phyloP scores from a whole-genome alignment of 2,113 vertebrate species.

The Percopsis transmontana region DNA sequence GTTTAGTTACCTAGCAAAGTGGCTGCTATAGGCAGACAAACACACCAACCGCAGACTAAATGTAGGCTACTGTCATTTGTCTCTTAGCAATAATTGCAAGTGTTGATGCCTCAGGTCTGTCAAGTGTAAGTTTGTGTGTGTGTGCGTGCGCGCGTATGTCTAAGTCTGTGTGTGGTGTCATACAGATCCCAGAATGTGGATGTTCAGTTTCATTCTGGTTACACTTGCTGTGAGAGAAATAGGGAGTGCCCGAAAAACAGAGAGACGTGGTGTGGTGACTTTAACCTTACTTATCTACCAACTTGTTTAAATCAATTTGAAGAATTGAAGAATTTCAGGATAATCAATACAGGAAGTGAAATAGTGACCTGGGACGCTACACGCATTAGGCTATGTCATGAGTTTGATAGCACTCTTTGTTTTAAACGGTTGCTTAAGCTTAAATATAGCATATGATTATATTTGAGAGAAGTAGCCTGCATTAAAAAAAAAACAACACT shows the following conservation, averaged over 20 bases:
- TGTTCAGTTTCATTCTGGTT: conserved; percentile 41
- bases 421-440: not conserved
- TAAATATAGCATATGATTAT: no score
- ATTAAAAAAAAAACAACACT: no score
- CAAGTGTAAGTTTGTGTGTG: conserved; percentile 1
- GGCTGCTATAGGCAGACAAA: conserved; percentile 17
- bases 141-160: not conserved
- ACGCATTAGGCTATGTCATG: not conserved
- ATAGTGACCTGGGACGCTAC: not conserved
- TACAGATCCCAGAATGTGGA: conserved; percentile 11
- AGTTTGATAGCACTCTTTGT: not conserved
- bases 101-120: conserved; percentile 22
- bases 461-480: no score
- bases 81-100: conserved; percentile 42
- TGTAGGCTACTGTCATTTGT: conserved; percentile 30
- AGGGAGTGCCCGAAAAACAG: no score
- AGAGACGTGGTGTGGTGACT: no score
- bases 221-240: no score
- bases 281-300: no score
- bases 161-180: not conserved
- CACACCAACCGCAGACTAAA: conserved; percentile 25
- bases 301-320: no score
- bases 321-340: no score
- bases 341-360: no score
- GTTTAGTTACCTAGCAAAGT: conserved; percentile 27